Percentiles rank a stretch among this genome's conserved stretches.
Evolutionary conservation across 2,113 vertebrate species (phyloP).

Genomic region (Nyctereutes procyonoides): DNA sequence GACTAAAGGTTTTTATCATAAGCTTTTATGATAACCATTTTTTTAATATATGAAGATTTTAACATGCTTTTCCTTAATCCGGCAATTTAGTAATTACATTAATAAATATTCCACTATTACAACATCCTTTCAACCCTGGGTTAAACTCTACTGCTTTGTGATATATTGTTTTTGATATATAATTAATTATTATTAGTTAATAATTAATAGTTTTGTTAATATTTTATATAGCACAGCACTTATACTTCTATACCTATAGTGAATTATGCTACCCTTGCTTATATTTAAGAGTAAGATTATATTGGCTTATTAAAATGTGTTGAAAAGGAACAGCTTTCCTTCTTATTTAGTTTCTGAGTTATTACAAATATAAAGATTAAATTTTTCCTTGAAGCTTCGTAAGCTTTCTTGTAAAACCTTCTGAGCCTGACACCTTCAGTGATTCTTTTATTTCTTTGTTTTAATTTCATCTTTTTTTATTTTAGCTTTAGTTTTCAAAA

Average conservation of each 20-base stretch:
- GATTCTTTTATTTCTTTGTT: background rate
- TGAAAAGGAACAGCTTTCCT: background rate
- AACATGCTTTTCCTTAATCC: background rate
- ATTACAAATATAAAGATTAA: background rate
- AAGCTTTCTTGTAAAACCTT: background rate
- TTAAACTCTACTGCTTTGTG: background rate
- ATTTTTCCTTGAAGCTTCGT: background rate
- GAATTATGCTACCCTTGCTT: background rate
- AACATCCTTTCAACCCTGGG: background rate
- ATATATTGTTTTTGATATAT: background rate
- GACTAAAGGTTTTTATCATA: background rate
- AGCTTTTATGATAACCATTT: background rate
- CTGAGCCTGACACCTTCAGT: background rate
- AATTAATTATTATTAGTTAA: background rate
- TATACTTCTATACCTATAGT: background rate
- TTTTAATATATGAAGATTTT: background rate
- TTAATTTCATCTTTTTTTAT: background rate
- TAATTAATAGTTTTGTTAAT: background rate
- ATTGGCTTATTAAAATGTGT: background rate
- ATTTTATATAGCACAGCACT: background rate
- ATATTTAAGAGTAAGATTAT: background rate
- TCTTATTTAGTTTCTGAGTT: background rate
- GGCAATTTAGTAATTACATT: background rate
- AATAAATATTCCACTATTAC: background rate
- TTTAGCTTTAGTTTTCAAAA: background rate